Evolutionary conservation across 2,888 invertebrate species (phyloP), one percentile per base, ranked within the genome.

Genomic region (Acholoe squamosa): DNA sequence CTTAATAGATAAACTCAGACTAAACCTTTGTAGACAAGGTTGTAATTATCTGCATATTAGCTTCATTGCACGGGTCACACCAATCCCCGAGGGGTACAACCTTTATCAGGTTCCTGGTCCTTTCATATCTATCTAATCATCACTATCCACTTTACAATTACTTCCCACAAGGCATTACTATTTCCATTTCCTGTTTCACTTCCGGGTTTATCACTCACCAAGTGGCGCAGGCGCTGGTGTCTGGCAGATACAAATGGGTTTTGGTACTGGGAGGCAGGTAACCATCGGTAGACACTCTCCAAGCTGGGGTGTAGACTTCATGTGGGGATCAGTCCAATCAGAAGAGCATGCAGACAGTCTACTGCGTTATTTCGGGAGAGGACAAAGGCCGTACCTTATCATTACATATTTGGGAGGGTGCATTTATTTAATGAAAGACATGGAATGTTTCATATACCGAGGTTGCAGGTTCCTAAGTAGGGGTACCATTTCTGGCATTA

Each of bases 121-220:
- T 3, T 19, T n/a, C 61, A 61, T n/a, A 61, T 61, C 19, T 61
- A 1, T n/a, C n/a, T 61, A 61, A 61, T 61, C n/a, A 12, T 61
- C 61, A 3, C 61, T 61, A 19, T 61, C 7, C 5, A 61, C n/a
- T 3, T 3, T 61, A 19, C 61, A 61, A 61, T 61, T 61, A n/a
- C 22, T 61, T 3, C 61, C 61, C 61, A n/a, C 61, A 19, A 19
- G 19, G 61, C n/a, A 0, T 61, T n/a, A 61, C 5, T 61, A n/a
- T 19, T n/a, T 80, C 16, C 80, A 80, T 16, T 34, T 80, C 80
- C 80, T 1, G 34, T 5, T 80, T 43, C 10, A 80, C 80, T 80
- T 80, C 80, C 80, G 80, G 80, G 80, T 80, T 80, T 80, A 33
- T 22, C 80, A 22, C 34, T 22, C 80, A 34, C 80, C 43, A 80